Base-by-base conservation (phyloP, 2,888 invertebrate genomes). In the Andrena camellia region DNA sequence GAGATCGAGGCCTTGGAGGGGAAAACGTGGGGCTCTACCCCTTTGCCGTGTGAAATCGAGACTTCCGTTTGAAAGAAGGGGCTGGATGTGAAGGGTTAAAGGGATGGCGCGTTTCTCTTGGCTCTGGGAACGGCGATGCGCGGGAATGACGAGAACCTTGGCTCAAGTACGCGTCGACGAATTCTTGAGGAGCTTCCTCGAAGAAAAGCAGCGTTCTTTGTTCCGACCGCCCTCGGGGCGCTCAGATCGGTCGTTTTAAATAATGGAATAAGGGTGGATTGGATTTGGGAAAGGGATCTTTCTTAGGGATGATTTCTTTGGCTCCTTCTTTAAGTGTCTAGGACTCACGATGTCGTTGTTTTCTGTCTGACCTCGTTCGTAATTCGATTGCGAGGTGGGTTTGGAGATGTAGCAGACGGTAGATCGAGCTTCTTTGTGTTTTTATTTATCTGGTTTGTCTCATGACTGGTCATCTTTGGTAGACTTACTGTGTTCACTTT, bases 1-100 rank as follows among this genome's bases (percentile, higher is more conserved):
- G 26, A 23, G 48, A 59, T 48, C 72, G 57, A 71, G 70, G 57
- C 26, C 54, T 42, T 42, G 42, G 42, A 57, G 13, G 57, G 4
- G 57, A 20, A 6, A 52, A n/a, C 42, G 33, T 3, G 10, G 23
- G 6, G 20, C n/a, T 48, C 48, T 20, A 13, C 26, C n/a, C 59
- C 42, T 50, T 62, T 26, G 33, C 20, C 0, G 2, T 17, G 50
- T 20, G 52, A 54, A 54, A 76, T 68, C 35, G 54, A 57, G 42
- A 23, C 23, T 26, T 57, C 35, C 63, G 29, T 29, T 29, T 17
- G 26, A 57, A 23, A 52, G n/a, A 42, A 57, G 33, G 31, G 10
- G 48, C 6, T n/a, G 59, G 59, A 2, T 35, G 60, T 13, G 29
- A 48, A 60, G n/a, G 23, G 5, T 59, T 57, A 5, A 35, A 23